Conservation (phyloP, 2,888 invertebrate genomes). For the Cephonodes hylas region DNA sequence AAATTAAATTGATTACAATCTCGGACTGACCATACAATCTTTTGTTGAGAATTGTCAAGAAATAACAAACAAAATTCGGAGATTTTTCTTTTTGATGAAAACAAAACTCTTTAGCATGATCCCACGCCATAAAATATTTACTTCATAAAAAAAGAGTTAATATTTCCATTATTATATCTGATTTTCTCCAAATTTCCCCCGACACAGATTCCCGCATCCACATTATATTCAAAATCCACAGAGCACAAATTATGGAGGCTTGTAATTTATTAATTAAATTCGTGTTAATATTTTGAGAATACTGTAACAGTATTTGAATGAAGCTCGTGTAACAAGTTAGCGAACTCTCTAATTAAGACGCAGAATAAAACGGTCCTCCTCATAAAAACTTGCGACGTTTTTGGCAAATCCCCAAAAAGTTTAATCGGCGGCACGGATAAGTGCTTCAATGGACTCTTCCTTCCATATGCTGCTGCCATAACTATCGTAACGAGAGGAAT, state of each 20-base stretch:
- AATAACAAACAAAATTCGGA: no score
- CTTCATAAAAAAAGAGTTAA: no score
- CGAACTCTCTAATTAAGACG: constrained; percentile 42
- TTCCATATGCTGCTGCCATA: background rate
- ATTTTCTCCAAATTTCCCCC: background rate
- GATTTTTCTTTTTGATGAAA: no score
- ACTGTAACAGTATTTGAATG: background rate
- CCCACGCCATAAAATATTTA: no score
- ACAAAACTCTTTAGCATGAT: no score
- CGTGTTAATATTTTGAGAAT: background rate
- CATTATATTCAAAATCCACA: background rate
- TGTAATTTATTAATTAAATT: background rate
- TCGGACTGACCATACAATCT: background rate
- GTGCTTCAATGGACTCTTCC: background rate
- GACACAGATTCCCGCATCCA: background rate
- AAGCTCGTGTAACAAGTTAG: constrained; percentile 6
- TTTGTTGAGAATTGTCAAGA: background rate
- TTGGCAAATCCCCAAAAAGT: constrained; percentile 56
- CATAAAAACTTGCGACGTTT: constrained; percentile 50
- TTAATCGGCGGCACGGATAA: constrained; percentile 34
- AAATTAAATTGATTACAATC: background rate
- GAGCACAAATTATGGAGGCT: background rate
- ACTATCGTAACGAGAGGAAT: background rate
- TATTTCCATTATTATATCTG: no score
- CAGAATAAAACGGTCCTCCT: constrained; percentile 38